Evolutionary conservation across 2,113 vertebrate species (phyloP).

Genomic region (Mustela lutreola): DNA sequence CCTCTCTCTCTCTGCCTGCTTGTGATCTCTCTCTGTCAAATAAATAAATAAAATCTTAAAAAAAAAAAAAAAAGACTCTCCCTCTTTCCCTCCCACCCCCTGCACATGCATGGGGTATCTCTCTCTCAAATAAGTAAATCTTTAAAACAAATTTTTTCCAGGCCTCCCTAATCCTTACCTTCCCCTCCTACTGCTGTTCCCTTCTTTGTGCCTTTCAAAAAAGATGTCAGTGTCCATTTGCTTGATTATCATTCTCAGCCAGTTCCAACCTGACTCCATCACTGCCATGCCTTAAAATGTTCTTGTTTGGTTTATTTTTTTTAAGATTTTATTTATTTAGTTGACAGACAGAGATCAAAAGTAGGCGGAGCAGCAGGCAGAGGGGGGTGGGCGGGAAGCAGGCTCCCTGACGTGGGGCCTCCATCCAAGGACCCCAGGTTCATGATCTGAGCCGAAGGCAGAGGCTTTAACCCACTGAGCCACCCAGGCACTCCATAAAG

Average conservation of each 20-base stretch:
- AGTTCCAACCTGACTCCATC: neutral
- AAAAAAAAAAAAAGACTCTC: neutral
- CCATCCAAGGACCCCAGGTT: too few species aligned
- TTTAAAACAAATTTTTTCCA: neutral
- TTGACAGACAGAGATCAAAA: too few species aligned
- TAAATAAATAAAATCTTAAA: too few species aligned
- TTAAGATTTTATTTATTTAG: too few species aligned
- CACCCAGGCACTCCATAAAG: too few species aligned
- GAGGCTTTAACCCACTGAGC: too few species aligned
- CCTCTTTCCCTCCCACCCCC: neutral
- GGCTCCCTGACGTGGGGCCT: too few species aligned
- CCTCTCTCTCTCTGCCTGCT: too few species aligned
- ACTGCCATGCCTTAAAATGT: neutral
- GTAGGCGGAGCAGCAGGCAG: too few species aligned
- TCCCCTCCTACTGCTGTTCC: neutral
- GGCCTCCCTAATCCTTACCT: neutral
- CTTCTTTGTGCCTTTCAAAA: neutral
- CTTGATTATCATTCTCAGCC: neutral
- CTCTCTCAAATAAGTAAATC: neutral
- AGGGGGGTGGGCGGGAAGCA: rapidly evolving
- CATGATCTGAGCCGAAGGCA: too few species aligned
- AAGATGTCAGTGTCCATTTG: neutral
- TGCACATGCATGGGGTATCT: neutral
- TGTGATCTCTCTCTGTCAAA: too few species aligned
- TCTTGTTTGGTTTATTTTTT: neutral